Base-by-base conservation (phyloP, 2,797 vertebrate genomes). In the Hapalemur alaotrensis region DNA sequence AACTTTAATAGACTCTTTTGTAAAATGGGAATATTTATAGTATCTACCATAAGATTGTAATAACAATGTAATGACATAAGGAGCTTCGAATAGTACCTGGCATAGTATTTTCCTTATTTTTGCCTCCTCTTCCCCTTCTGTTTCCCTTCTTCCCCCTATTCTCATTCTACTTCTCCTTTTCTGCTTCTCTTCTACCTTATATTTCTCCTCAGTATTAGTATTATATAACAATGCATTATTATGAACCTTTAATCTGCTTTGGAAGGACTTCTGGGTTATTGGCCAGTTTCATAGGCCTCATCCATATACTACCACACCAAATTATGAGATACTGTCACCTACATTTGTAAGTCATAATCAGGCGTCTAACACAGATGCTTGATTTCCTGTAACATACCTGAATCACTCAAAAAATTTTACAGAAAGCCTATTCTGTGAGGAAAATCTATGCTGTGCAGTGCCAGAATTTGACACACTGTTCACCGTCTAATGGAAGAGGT, bases 161-260 rank as follows among this genome's bases (percentile, higher is more conserved):
- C 20, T 69, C 15, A 12, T 54, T 70, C 38, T 81, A 50, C 11
- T 22, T 25, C 43, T 35, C 20, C n/a, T 52, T 73, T 38, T 73
- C 30, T 72, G 32, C 32, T 92, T 28, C 15, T 82, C 18, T 35
- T 63, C 28, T 3, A 57, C 14, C 23, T 88, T 35, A 23, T 72
- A 72, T 67, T 93, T 96, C 59, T 88, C 72, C 30, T 41, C 35
- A 70, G 17, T 75, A 32, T 41, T 84, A 76, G 32, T 69, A 48
- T 75, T 73, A 61, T 50, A n/a, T 46, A 69, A 28, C 41, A 69
- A 63, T 59, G 12, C 59, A n/a, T 93, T 81, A 38, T 80, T 32
- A 88, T 67, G 87, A 91, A 69, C 12, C 23, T 93, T 88, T 48
- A 88, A 22, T 93, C 48, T 89, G 6, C 88, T 69, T 93, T 61